Evolutionary conservation across 2,888 invertebrate genomes (phyloP).

Genomic region (Chalcosyrphus nemorum): DNA sequence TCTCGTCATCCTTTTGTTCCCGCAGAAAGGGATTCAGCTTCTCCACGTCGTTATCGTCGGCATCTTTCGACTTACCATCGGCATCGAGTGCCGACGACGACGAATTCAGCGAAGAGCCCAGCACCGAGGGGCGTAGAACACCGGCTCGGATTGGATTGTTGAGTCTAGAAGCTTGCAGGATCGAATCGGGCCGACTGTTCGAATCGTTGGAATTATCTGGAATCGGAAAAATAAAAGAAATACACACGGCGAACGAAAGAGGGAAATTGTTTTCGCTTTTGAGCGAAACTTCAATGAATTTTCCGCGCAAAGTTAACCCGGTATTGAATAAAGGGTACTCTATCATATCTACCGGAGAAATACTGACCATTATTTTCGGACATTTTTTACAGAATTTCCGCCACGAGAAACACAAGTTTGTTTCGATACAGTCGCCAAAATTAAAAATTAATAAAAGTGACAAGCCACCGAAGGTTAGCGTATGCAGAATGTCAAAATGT

Average conservation of each 20-base stretch:
- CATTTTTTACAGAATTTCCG: constrained; percentile 74
- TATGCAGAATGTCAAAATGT: constrained; percentile 75
- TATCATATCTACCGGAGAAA: too few relatives aligned
- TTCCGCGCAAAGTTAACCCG: too few relatives aligned
- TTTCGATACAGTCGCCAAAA: constrained; percentile 65
- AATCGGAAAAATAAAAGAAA: too few relatives aligned
- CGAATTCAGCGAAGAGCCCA: constrained; percentile 77
- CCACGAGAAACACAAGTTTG: constrained; percentile 64
- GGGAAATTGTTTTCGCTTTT: constrained; percentile 4
- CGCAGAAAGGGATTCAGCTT: constrained; percentile 79
- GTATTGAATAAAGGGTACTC: too few relatives aligned
- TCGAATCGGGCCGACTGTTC: constrained; percentile 78
- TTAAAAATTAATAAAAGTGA: constrained; percentile 74
- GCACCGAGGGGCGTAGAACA: constrained; percentile 79
- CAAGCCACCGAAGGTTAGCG: constrained; percentile 75
- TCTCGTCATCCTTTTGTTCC: constrained; percentile 76
- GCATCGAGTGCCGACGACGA: constrained; percentile 73
- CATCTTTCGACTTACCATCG: constrained; percentile 73
- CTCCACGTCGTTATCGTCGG: constrained; percentile 55
- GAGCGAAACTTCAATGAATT: too few relatives aligned
- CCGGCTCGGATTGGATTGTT: constrained; percentile 76
- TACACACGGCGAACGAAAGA: constrained; percentile 12
- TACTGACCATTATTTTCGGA: constrained; percentile 81
- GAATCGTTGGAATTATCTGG: constrained; percentile 80
- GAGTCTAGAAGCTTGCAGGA: constrained; percentile 78